phyloP scores from a whole-genome alignment of 2,113 vertebrate genomes.

The Chionis minor region DNA sequence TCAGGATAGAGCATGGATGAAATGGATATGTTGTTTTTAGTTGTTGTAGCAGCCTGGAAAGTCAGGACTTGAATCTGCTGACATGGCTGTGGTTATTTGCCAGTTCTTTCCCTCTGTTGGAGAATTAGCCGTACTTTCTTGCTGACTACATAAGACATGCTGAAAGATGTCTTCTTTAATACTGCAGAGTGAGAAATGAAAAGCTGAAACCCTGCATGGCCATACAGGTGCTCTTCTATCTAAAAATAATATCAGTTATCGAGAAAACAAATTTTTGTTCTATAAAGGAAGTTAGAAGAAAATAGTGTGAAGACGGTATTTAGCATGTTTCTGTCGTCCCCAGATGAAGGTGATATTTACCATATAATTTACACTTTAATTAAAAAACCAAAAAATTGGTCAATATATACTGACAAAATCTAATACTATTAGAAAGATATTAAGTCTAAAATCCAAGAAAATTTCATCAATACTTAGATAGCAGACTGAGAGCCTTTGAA shows the following conservation, averaged over 20 bases:
- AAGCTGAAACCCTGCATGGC: not conserved
- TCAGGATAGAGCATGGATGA: not conserved
- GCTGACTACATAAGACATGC: not conserved
- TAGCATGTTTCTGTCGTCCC: not conserved
- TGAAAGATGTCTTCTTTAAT: not conserved
- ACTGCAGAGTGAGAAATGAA: not conserved
- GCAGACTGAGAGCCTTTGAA: not conserved
- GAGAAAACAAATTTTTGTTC: not conserved
- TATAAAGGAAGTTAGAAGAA: not conserved
- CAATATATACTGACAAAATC: not conserved
- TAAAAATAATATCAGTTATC: not conserved
- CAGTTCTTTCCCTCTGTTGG: not conserved
- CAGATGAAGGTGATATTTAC: not conserved
- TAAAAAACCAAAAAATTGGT: not conserved
- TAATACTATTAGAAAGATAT: not conserved
- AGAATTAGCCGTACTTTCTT: not conserved
- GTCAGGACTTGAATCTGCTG: slow-evolving; percentile 4
- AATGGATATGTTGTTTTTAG: slow-evolving; percentile 46
- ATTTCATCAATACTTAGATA: not conserved
- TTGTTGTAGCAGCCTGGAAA: slow-evolving; percentile 36
- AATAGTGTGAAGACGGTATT: not conserved
- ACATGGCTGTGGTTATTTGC: not conserved
- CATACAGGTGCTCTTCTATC: not conserved
- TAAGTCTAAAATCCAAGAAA: not conserved
- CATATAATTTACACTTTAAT: not conserved